Evolutionary conservation across 64 coral and sea anemone genomes (phyloP), one percentile per base, ranked within the genome.

Genomic region (Montipora efflorescens): DNA sequence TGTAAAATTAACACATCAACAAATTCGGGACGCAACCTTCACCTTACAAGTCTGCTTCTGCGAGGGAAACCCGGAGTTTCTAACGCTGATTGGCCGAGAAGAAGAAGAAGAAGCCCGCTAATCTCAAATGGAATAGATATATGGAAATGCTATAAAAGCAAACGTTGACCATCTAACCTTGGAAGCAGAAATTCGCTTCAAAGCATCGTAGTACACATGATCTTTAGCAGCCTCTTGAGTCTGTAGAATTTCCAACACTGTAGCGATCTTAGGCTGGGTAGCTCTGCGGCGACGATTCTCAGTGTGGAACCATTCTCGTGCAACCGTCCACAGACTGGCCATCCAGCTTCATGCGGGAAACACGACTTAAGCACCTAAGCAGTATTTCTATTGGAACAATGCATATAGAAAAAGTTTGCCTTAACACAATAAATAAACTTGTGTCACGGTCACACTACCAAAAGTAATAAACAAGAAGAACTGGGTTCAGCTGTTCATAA

Each of bases 181-280:
- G 64, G 82, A 48, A 4, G 64, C 82, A 7, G 92, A 88, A 51
- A 93, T 82, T 74, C 92, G 43, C 87, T 69, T 87, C 5, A 93
- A 87, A 5, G 92, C 92, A 59, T 93, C 92, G 28, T 93, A 93
- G 19, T 93, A 88, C 8, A 93, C 92, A 53, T 88, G 79, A 59
- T 93, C 92, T 80, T 88, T 88, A 8, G 92, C 92, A 47, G 88
- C 92, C 87, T 93, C 92, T 79, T 69, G 62, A 20, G 61, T 88
- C 66, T 93, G 79, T 88, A 86, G 66, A 86, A 86, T 86, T 50
- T 86, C 82, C 47, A 86, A 47, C 10, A 86, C 82, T 50, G 61
- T 86, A 48, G 62, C 68, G 66, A 86, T 70, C 71, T 72, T 86
- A 13, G 43, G 62, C 8, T 66, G 82, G n/a, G 82, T 47, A 21